Evolutionary conservation across 2,797 vertebrate genomes (phyloP).

Genomic region (Tauraco hartlaubi): DNA sequence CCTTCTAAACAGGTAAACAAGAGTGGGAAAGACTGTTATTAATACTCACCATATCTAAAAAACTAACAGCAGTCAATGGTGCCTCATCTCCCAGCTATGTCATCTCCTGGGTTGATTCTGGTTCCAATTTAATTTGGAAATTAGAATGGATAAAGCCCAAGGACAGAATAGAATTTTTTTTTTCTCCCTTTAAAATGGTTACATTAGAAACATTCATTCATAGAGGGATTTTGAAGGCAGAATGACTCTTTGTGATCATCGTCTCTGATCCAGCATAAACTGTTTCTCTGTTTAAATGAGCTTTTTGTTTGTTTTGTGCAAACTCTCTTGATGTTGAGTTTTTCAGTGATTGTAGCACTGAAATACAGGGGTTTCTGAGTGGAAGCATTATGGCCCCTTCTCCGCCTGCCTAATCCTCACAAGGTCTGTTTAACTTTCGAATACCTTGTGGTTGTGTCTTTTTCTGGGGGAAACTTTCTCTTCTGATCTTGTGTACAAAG

Average conservation of each 20-base stretch:
- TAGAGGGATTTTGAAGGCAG: not conserved
- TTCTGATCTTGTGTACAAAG: not conserved
- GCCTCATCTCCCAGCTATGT: not conserved
- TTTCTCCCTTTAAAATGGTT: not conserved
- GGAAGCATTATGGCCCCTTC: not conserved
- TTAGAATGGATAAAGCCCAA: not conserved
- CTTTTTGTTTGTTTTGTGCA: not conserved
- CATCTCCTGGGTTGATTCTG: not conserved
- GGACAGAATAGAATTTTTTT: not conserved
- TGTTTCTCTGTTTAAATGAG: not conserved
- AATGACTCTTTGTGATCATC: not conserved
- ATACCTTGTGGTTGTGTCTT: not conserved
- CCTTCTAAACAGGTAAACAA: not conserved
- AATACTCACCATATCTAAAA: not conserved
- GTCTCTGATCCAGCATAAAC: not conserved
- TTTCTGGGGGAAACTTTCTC: not conserved
- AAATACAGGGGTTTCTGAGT: slow-evolving; percentile 15
- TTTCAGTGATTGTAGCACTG: not conserved
- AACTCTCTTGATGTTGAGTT: not conserved
- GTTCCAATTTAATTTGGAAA: not conserved
- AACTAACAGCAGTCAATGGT: not conserved
- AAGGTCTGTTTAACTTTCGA: not conserved
- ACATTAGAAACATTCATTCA: not conserved
- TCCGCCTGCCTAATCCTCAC: not conserved
- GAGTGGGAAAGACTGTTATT: not conserved